These are phyloP conservation scores for Oscheius sp. DNA, from an alignment of 2,888 invertebrate genomes.

Conservation along the genomic window DNA sequence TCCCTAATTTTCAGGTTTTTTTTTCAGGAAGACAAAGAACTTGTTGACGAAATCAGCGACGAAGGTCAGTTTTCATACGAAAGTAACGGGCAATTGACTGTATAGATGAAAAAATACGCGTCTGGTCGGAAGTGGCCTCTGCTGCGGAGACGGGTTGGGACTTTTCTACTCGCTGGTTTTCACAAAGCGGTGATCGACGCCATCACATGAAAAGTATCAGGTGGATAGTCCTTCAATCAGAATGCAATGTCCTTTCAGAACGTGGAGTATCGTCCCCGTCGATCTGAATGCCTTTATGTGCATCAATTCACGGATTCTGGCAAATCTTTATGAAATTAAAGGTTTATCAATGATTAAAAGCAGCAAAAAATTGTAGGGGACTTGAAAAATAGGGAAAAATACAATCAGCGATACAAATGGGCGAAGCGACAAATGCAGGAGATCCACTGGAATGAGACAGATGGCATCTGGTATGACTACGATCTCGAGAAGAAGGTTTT, in stretches of 20 bases:
- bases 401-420: conserved; percentile 66
- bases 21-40: conserved; percentile 72
- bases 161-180: conserved; percentile 87
- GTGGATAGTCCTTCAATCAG: conserved; percentile 67
- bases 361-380: conserved; percentile 53
- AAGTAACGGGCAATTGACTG: background rate
- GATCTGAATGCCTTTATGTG: conserved; percentile 86
- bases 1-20: too few relatives aligned
- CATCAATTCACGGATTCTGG: conserved; percentile 78
- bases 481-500: conserved; percentile 64
- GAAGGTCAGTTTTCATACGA: conserved; percentile 28
- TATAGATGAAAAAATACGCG: conserved; percentile 57
- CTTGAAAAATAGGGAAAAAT: conserved; percentile 62
- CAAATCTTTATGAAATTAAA: conserved; percentile 78
- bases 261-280: conserved; percentile 81
- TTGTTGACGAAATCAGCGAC: conserved; percentile 62
- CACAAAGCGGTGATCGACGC: conserved; percentile 72
- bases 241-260: conserved; percentile 74
- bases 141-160: conserved; percentile 94
- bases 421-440: conserved; percentile 78
- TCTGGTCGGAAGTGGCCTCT: conserved; percentile 71
- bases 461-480: conserved; percentile 78
- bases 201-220: conserved; percentile 77
- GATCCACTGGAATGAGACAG: conserved; percentile 83
- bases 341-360: conserved; percentile 55